phyloP scores from a whole-genome alignment of 2,888 invertebrate genomes.

The Hirtodrosophila histrioides region DNA sequence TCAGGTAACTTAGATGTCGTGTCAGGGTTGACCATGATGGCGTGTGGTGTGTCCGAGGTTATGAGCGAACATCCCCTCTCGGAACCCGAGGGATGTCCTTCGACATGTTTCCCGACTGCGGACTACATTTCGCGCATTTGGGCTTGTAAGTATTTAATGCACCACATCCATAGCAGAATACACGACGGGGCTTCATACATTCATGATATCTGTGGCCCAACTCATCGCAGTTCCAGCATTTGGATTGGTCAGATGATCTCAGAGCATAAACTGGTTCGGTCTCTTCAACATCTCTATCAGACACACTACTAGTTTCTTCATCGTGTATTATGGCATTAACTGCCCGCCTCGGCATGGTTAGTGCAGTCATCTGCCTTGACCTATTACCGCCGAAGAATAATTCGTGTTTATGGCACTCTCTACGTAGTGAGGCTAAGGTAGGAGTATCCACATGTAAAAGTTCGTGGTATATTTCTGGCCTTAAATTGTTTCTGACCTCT shows the following conservation, averaged over 20 bases:
- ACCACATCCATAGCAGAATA: neutral
- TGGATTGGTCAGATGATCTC: neutral
- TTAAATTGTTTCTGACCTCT: neutral
- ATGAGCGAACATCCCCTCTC: too few species aligned
- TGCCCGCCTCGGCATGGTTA: too few species aligned
- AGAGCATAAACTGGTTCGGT: neutral
- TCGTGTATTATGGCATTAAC: neutral
- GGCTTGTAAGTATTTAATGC: neutral
- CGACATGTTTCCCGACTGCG: neutral
- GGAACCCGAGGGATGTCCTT: neutral
- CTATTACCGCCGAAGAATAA: too few species aligned
- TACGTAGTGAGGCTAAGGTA: neutral
- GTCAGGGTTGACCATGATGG: neutral
- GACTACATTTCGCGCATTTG: neutral
- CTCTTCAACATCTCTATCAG: neutral
- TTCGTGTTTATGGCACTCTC: neutral
- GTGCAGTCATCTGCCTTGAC: too few species aligned
- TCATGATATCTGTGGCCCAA: neutral
- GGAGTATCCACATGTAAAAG: conserved; percentile 1
- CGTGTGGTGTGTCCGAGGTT: neutral
- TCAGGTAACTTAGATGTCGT: neutral
- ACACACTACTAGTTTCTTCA: neutral
- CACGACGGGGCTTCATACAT: neutral
- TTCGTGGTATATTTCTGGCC: conserved; percentile 3
- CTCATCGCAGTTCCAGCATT: neutral